These are phyloP conservation scores for Acanthornis magna DNA, from an alignment of 2,797 vertebrate species.

Conservation along the genomic window DNA sequence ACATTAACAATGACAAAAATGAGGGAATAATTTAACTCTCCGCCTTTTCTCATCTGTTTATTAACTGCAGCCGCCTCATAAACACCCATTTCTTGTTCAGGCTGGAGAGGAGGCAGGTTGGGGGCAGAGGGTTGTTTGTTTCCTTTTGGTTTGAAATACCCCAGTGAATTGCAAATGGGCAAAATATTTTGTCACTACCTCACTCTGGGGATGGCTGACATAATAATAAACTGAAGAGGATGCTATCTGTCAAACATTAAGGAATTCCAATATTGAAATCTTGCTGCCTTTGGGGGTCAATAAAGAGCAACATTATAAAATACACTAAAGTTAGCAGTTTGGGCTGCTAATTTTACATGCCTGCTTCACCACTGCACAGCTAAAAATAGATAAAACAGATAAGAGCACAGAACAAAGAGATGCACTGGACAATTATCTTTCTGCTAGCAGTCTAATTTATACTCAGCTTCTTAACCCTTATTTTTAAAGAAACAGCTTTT, in stretches of 20 bases:
- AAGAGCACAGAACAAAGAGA: conserved; percentile 43
- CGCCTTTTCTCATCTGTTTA: background rate
- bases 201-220: background rate
- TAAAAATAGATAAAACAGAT: conserved; percentile 53
- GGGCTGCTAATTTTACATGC: conserved; percentile 28
- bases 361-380: background rate
- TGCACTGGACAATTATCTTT: conserved; percentile 28
- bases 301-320: background rate
- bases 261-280: background rate
- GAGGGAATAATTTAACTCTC: background rate
- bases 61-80: background rate
- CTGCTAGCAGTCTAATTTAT: background rate
- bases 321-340: conserved; percentile 7
- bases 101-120: background rate
- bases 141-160: background rate
- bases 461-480: background rate
- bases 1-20: background rate
- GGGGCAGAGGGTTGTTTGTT: background rate
- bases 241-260: background rate
- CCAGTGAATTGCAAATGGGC: background rate
- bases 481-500: background rate
- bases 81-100: background rate
- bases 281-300: conserved; percentile 7
- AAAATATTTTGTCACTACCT: background rate
- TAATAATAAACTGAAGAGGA: background rate